These are phyloP conservation scores for Pseudochaenichthys georgianus DNA, from an alignment of 2,797 vertebrate species.

Conservation along the genomic window DNA sequence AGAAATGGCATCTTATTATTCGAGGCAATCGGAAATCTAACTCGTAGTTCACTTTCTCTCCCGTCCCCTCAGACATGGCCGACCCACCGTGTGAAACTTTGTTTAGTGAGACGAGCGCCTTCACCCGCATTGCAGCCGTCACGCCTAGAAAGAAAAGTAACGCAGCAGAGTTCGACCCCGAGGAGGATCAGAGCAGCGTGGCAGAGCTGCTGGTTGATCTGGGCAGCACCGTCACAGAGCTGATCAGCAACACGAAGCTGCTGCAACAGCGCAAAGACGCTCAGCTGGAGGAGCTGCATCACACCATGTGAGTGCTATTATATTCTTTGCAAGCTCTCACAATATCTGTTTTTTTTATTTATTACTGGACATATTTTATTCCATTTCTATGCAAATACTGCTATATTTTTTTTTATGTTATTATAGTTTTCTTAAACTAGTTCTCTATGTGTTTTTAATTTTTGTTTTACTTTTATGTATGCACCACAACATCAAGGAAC, in stretches of 20 bases:
- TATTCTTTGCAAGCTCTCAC: too few species aligned
- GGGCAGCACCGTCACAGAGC: conserved; percentile 71
- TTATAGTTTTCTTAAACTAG: too few species aligned
- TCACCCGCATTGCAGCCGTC: conserved; percentile 71
- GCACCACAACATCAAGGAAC: too few species aligned
- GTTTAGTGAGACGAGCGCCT: conserved; percentile 84
- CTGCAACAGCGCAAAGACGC: conserved; percentile 66
- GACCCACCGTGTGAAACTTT: conserved; percentile 61
- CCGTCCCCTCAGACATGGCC: conserved; percentile 34
- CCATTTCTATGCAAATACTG: too few species aligned
- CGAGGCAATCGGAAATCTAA: background rate
- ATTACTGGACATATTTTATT: too few species aligned
- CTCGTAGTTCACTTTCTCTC: conserved; percentile 24
- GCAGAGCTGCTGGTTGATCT: conserved; percentile 71
- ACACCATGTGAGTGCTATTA: conserved; percentile 73
- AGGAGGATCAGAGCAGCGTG: conserved; percentile 57
- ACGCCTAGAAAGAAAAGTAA: conserved; percentile 47
- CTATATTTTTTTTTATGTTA: too few species aligned
- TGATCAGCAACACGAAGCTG: conserved; percentile 59
- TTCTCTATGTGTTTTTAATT: too few species aligned
- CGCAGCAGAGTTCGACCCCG: conserved; percentile 14
- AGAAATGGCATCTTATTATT: background rate
- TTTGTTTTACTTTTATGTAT: too few species aligned
- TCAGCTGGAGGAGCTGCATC: conserved; percentile 67
- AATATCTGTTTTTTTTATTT: too few species aligned